Evolutionary conservation across 2,113 vertebrate genomes (phyloP), one percentile per base, ranked within the genome.

Genomic region (Larimichthys polyactis): DNA sequence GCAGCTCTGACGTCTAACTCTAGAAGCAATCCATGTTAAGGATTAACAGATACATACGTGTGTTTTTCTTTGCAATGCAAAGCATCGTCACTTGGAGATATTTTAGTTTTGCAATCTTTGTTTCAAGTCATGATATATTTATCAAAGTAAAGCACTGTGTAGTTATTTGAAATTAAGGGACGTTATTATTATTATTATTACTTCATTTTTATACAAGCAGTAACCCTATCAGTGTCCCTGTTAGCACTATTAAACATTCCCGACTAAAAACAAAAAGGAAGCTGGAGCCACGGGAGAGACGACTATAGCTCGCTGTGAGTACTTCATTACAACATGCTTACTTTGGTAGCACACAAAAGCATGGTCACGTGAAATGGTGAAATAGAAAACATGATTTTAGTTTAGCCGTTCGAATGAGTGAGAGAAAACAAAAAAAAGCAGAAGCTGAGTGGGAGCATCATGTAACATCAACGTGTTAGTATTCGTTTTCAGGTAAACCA

Each of bases 341-440:
- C 67, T 75, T 78, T 83, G 66, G 57, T 60, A 67, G 67, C 80
- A 81, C 59, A 85, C 44, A 58, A 17, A 64, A 81, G 73, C 70
- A 66, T 44, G 62, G 44, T 20, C 66, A 81, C 19, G 54, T 74
- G 46, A 20, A 79, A 32, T 43, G 24, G 81, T 85, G 57, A 71
- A 67, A 79, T 43, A 67, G 24, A 69, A 73, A 79, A 79, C 52
- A 29, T 5, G 36, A 60, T 16, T 75, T 40, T 40, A 40, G 59
- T 65, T 78, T 51, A 55, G 71, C 46, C 54, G 24, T 19, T 67
- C 36, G n/a, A 57, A 71, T 9, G 17, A 40, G 52, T 4, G 62
- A 64, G 55, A 54, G 27, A 27, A 27, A 27, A 27, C 27, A 72
- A 57, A 72, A n/a, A n/a, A 4, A 79, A 90, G 75, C 65, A 66